Conservation (phyloP, 2,113 vertebrate genomes). For the Hepsetus odoe region DNA sequence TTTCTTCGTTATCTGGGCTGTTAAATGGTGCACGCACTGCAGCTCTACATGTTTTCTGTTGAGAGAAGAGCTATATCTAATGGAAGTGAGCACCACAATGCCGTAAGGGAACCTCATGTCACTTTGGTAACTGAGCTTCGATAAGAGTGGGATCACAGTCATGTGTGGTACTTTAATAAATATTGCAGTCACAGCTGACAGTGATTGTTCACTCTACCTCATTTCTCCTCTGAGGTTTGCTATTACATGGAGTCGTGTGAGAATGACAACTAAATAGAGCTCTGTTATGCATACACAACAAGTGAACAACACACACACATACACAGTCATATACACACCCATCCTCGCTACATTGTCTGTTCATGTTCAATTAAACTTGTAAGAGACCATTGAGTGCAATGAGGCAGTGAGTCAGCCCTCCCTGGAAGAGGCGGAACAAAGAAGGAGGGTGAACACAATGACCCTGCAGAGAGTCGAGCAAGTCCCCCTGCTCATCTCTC, state of each 20-base stretch:
- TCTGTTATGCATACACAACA: conserved; percentile 37
- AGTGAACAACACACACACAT: conserved; percentile 24
- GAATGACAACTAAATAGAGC: conserved; percentile 34
- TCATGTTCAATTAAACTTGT: conserved; percentile 51
- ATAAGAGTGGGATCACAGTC: conserved; percentile 4
- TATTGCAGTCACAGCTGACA: conserved; percentile 38
- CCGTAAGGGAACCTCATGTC: not conserved
- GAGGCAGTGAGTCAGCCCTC: conserved; percentile 34
- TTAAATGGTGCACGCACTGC: conserved; percentile 6
- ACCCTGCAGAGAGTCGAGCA: conserved; percentile 24
- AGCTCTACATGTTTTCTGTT: conserved; percentile 1
- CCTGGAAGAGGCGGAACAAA: conserved; percentile 23
- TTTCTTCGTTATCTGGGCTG: conserved; percentile 18
- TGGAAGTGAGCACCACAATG: not conserved
- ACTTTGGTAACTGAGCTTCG: not conserved
- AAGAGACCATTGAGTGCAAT: conserved; percentile 36
- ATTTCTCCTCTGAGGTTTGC: conserved; percentile 40
- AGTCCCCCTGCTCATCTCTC: not conserved
- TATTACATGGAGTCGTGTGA: conserved; percentile 38
- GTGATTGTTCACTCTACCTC: conserved; percentile 27
- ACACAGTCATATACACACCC: not conserved
- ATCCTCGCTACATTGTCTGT: conserved; percentile 2
- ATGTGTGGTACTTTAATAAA: conserved; percentile 33
- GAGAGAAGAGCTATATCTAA: conserved; percentile 5
- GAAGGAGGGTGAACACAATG: conserved; percentile 24